Evolutionary conservation across 2,113 vertebrate genomes (phyloP).

Genomic region (Dendropsophus ebraccatus): DNA sequence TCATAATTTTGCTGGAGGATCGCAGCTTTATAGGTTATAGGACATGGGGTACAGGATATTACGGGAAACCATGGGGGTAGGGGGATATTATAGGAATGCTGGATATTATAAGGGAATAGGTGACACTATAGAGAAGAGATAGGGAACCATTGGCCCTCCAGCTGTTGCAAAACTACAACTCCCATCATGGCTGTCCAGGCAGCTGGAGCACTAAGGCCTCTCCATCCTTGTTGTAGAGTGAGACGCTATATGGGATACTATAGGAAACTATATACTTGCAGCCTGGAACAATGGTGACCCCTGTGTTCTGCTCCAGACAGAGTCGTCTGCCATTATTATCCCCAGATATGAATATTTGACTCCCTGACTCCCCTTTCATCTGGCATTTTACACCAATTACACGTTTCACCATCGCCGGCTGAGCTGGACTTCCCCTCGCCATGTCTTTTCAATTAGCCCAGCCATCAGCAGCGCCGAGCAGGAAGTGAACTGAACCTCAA

Average conservation of each 20-base stretch:
- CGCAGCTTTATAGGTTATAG: not conserved
- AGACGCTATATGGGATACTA: not conserved
- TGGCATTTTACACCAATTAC: slow-evolving; percentile 44
- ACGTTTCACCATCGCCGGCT: slow-evolving; percentile 16
- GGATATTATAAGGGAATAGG: not conserved
- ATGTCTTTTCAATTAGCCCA: slow-evolving; percentile 80
- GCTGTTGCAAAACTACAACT: too few species aligned
- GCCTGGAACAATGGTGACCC: slow-evolving; percentile 22
- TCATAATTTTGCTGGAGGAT: too few species aligned
- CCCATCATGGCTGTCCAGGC: too few species aligned
- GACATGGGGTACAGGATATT: not conserved
- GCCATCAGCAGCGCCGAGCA: slow-evolving; percentile 72
- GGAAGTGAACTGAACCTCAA: slow-evolving; percentile 78
- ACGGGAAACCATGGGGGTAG: too few species aligned
- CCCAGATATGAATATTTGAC: slow-evolving; percentile 60
- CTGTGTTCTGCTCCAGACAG: slow-evolving; percentile 13
- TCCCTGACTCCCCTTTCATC: slow-evolving; percentile 50
- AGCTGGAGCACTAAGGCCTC: too few species aligned
- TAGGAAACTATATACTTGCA: not conserved
- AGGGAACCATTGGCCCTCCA: too few species aligned
- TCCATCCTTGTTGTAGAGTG: too few species aligned
- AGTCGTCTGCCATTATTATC: slow-evolving; percentile 41
- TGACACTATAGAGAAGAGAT: not conserved
- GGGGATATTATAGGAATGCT: not conserved
- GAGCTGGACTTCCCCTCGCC: slow-evolving; percentile 71